Base-by-base conservation (phyloP, 1,140 invertebrate species). In the Drosophila aff. region DNA sequence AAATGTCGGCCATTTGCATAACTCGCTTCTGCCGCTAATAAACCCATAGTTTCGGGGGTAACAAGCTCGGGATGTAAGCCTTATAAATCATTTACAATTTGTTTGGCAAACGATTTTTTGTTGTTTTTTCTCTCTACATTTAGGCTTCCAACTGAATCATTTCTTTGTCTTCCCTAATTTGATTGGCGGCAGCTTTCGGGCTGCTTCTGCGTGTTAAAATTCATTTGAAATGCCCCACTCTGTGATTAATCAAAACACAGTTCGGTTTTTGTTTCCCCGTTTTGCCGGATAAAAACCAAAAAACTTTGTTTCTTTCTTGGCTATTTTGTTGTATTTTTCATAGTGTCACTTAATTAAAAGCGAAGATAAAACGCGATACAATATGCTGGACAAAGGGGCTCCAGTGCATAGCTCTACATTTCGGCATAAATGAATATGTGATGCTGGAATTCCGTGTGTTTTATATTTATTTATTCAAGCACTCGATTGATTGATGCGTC, bases 321-420 rank as follows among this genome's bases (percentile, higher is more conserved):
- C 28, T 76, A 11, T 50, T 50, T 50, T 50, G 47, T 52, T 52
- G 50, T 52, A 65, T 59, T 68, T 68, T 78, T 71, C 76, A 83
- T 89, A 83, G 81, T 84, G 74, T 72, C 85, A 90, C 81, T 84
- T 89, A 89, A 89, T 89, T 89, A 90, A 87, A 89, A 16, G 31
- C 59, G 44, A 72, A 84, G 74, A 84, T 84, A 90, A 90, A 79
- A 60, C 49, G 38, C 46, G 69, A 74, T 71, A 67, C 67, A 76
- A 81, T 72, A 66, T 60, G 67, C 28, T 44, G 49, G 65, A 78
- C 64, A 74, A 60, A 61, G 64, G 43, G 36, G 43, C 47, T 41
- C 55, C 18, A 50, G 64, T 76, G 76, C 71, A 64, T 76, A 71
- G 80, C 78, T 76, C 79, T 76, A 79, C 65, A 81, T 69, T 84